A percentile compares a stretch with the other conserved stretches of the same genome.
Conservation (phyloP, 2,888 invertebrate species). For the Tenthredo notha region DNA sequence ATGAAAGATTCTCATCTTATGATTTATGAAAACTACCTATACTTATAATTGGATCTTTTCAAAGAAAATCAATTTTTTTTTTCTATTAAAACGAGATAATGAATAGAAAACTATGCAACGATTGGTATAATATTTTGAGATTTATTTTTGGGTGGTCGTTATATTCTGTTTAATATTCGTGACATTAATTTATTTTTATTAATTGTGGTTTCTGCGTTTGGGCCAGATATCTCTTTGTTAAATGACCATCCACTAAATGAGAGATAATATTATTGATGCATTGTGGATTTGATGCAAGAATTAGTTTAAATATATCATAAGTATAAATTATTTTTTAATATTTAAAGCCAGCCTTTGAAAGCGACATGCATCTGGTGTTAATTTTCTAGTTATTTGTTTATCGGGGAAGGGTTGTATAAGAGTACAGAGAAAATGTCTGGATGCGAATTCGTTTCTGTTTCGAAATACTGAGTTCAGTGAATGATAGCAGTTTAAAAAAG, state of each 20-base stretch:
- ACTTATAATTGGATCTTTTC: neutral
- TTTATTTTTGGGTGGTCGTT: neutral
- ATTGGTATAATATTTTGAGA: neutral
- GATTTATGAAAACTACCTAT: neutral
- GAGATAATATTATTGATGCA: conserved; percentile 56
- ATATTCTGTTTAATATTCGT: neutral
- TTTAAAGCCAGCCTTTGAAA: conserved; percentile 67
- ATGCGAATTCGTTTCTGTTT: conserved; percentile 16
- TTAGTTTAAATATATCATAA: conserved; percentile 62
- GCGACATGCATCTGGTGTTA: conserved; percentile 73
- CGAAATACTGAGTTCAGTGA: conserved; percentile 13
- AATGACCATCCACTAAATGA: conserved; percentile 31
- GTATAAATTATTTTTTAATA: conserved; percentile 63
- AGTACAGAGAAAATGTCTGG: conserved; percentile 31
- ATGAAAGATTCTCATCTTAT: neutral
- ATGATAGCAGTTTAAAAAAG: neutral
- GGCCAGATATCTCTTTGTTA: conserved; percentile 28
- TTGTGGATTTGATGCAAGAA: conserved; percentile 62
- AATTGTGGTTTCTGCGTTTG: conserved; percentile 24
- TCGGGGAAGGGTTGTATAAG: neutral
- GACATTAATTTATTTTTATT: neutral
- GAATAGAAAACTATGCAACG: neutral
- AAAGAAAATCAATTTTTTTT: neutral
- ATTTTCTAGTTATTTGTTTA: conserved; percentile 60
- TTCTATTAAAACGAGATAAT: neutral